Evolutionary conservation across 2,888 invertebrate genomes (phyloP), one percentile per base, ranked within the genome.

Genomic region (Harmothoe impar): DNA sequence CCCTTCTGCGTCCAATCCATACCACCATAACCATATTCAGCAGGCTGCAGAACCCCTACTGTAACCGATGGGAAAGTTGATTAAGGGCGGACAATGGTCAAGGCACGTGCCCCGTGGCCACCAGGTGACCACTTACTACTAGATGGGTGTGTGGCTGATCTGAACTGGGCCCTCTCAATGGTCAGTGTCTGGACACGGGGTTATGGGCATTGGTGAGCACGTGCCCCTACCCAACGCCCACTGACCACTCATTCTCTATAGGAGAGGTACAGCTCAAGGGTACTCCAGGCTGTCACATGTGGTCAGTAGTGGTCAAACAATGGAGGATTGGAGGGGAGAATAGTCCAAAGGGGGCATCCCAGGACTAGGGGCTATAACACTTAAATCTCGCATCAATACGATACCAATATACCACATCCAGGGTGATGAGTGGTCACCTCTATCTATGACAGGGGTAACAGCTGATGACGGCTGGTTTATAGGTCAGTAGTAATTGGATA

Each of bases 201-300:
- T 25, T 15, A 15, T 29, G 29, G 72, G 5, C 29, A 72, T 25
- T 25, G 31, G 72, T 29, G 29, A 29, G 29, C 72, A 62, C 72
- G 72, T 72, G 72, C 81, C 23, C 1, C 81, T 20, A 43, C 35
- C n/a, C 81, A 81, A 12, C 81, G 0, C n/a, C 7, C 33, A 81
- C 81, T 62, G 35, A 81, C 35, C 81, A 43, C 81, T 72, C 81
- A n/a, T 5, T 62, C 62, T 23, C 35, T 72, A 25, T 29, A 3
- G 62, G 62, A 62, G 62, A n/a, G 15, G 62, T 5, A 3, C 43
- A 43, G 43, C 62, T 62, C 62, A 20, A 62, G 62, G 43, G 43
- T 5, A 29, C 72, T 72, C 72, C 72, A 72, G n/a, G 72, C 31
- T 72, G 72, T 72, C 72, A 72, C 72, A 72, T 72, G 72, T 72